Evolutionary conservation across 2,888 invertebrate species (phyloP).

Genomic region (Griposia aprilina): DNA sequence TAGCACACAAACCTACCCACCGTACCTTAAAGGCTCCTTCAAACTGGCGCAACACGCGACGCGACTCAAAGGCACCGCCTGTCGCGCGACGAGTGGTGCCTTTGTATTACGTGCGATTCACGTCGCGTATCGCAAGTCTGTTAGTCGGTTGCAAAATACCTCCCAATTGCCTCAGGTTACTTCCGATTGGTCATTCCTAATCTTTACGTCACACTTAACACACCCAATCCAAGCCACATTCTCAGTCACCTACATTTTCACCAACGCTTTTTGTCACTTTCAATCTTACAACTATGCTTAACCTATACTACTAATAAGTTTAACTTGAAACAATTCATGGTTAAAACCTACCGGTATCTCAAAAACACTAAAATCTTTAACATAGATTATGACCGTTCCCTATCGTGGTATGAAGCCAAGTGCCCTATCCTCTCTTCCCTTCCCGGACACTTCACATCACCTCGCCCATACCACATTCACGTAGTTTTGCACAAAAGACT

Average conservation of each 20-base stretch:
- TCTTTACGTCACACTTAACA: not conserved
- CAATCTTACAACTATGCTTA: not conserved
- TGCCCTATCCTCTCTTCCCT: not conserved
- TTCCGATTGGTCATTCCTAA: not conserved
- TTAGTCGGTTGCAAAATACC: not conserved
- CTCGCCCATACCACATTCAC: not conserved
- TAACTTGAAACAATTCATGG: not conserved
- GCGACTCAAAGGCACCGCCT: too few species aligned
- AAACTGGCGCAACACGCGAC: too few species aligned
- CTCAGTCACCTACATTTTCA: not conserved
- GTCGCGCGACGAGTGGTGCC: too few species aligned
- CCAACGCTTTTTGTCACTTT: not conserved
- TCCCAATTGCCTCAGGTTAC: not conserved
- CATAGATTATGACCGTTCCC: not conserved
- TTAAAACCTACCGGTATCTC: not conserved
- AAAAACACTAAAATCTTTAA: not conserved
- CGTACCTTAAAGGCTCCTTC: too few species aligned
- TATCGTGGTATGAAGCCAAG: not conserved
- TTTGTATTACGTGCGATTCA: too few species aligned
- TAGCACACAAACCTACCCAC: not conserved
- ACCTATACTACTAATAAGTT: not conserved
- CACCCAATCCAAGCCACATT: too few species aligned
- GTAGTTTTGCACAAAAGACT: not conserved
- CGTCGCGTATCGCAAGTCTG: too few species aligned
- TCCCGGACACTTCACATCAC: not conserved